Conservation (phyloP, 2,797 vertebrate species). For the Hirundo rustica region DNA sequence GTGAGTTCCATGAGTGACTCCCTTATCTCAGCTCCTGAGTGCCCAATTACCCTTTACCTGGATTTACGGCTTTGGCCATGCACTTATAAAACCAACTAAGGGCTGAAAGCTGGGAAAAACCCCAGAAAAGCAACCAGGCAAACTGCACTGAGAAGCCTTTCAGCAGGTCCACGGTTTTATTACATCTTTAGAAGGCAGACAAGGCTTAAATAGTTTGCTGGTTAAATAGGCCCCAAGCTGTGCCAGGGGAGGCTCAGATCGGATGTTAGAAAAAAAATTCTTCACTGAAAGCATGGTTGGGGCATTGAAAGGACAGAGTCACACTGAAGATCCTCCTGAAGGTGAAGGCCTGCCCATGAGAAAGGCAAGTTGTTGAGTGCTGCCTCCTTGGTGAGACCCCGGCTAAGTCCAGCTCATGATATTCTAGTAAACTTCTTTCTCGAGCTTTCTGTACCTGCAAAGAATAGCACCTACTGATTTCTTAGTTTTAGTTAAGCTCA, state of each 20-base stretch:
- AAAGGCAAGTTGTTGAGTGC: rapidly evolving
- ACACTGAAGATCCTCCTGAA: neutral
- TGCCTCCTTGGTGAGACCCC: neutral
- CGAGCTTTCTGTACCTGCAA: neutral
- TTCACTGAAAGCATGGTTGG: neutral
- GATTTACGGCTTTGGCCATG: neutral
- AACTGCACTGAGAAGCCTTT: neutral
- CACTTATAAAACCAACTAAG: neutral
- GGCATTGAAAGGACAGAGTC: neutral
- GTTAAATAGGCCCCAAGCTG: neutral
- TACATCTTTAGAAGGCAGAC: neutral
- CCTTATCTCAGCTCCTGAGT: neutral
- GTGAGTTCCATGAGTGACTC: neutral
- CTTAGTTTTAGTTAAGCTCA: neutral
- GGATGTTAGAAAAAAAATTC: neutral
- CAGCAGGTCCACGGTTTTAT: neutral
- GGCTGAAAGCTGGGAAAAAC: neutral
- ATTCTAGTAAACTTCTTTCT: neutral
- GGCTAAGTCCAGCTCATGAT: rapidly evolving
- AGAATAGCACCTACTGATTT: neutral
- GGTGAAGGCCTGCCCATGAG: neutral
- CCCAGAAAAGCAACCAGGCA: neutral
- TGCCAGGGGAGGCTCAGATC: rapidly evolving
- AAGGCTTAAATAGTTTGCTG: neutral
- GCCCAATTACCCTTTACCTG: neutral